Percentiles rank a stretch among this genome's conserved stretches.
phyloP scores from a whole-genome alignment of 2,888 invertebrate genomes.

The Drosophila cracens region DNA sequence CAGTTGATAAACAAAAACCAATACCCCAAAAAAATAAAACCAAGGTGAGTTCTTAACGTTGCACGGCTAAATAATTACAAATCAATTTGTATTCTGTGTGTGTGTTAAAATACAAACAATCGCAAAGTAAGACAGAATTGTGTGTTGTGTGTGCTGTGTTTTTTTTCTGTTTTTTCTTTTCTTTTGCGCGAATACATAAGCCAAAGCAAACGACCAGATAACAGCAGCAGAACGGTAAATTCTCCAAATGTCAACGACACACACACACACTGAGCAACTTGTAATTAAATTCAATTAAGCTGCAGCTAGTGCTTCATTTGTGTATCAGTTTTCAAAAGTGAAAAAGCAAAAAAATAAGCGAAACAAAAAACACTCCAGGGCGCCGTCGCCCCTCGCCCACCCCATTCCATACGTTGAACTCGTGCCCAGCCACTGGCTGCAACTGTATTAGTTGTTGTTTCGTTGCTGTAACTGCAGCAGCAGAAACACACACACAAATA shows the following conservation, averaged over 20 bases:
- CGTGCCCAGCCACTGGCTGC: slow-evolving; percentile 44
- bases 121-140: slow-evolving; percentile 31
- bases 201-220: slow-evolving; percentile 52
- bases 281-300: slow-evolving; percentile 82
- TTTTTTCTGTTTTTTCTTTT: slow-evolving; percentile 29
- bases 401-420: slow-evolving; percentile 39
- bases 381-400: slow-evolving; percentile 8
- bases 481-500: slow-evolving; percentile 9
- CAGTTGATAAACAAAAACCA: slow-evolving; percentile 54
- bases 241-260: slow-evolving; percentile 61
- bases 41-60: slow-evolving; percentile 54
- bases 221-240: slow-evolving; percentile 56
- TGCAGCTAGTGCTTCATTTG: slow-evolving; percentile 68
- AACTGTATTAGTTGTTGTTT: slow-evolving; percentile 27
- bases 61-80: slow-evolving; percentile 3
- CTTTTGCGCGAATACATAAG: slow-evolving; percentile 57
- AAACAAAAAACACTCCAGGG: slow-evolving; percentile 15
- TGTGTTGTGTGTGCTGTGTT: slow-evolving; percentile 40
- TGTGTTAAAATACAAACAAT: slow-evolving; percentile 37
- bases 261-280: slow-evolving; percentile 31
- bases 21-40: slow-evolving; percentile 17
- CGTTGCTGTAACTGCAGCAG: slow-evolving; percentile 45
- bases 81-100: slow-evolving; percentile 8
- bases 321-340: slow-evolving; percentile 59
- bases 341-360: slow-evolving; percentile 13